phyloP scores from a whole-genome alignment of 2,797 vertebrate species.

The Argentina silus region DNA sequence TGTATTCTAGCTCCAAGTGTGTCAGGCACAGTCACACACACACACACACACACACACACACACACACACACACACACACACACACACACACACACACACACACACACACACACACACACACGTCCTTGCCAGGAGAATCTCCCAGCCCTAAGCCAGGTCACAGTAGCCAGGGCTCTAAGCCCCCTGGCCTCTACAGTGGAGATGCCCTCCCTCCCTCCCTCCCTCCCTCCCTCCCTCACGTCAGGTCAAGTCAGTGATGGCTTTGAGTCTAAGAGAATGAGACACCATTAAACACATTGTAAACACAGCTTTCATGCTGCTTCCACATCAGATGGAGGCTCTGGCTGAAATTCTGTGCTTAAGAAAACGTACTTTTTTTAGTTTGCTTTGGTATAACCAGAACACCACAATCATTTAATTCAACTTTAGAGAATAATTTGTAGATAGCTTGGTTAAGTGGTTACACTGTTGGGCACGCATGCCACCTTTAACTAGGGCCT shows the following conservation, averaged over 20 bases:
- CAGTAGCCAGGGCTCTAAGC: neutral
- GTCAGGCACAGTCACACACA: slow-evolving; percentile 34
- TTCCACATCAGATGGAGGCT: neutral
- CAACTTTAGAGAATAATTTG: no score
- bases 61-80: slow-evolving; percentile 12
- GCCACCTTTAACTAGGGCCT: no score
- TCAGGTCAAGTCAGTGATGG: slow-evolving; percentile 13
- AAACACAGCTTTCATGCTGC: slow-evolving; percentile 25
- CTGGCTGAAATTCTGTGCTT: neutral
- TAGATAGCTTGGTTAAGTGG: no score
- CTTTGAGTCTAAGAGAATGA: slow-evolving; percentile 27
- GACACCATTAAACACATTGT: slow-evolving; percentile 30
- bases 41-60: slow-evolving; percentile 2
- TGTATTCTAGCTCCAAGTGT: slow-evolving; percentile 52
- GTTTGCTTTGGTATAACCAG: no score
- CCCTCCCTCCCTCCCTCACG: neutral
- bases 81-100: slow-evolving; percentile 24
- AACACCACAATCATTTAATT: no score
- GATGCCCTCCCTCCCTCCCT: neutral
- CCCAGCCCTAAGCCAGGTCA: slow-evolving; percentile 10
- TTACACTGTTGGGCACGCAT: no score
- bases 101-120: neutral
- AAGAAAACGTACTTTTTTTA: neutral
- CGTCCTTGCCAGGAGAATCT: slow-evolving; percentile 28
- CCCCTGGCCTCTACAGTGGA: slow-evolving; percentile 8